Evolutionary conservation across 2,797 vertebrate species (phyloP).

Genomic region (Silurus aristotelis): DNA sequence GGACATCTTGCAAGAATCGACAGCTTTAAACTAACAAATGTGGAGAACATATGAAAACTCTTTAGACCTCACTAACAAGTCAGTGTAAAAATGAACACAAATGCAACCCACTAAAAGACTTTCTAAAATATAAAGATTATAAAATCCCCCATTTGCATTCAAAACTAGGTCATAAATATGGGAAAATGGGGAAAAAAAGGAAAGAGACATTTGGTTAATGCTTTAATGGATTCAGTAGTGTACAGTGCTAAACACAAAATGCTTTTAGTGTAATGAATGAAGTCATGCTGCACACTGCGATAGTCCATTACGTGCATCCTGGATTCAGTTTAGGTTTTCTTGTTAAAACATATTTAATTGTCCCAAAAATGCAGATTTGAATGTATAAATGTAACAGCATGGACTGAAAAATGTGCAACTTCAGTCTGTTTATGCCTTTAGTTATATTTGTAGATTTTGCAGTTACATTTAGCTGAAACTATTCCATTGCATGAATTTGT

Average conservation of each 20-base stretch:
- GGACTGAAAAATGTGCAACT: not conserved
- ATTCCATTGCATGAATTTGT: not conserved
- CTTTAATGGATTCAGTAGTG: slow-evolving; percentile 19
- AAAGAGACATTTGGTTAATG: not conserved
- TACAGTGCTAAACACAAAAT: not conserved
- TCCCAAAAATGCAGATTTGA: not conserved
- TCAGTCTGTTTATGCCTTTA: not conserved
- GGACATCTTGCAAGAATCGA: not conserved
- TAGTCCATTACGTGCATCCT: not conserved
- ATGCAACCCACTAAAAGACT: not conserved
- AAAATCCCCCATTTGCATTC: not conserved
- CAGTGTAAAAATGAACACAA: not conserved
- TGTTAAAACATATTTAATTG: not conserved
- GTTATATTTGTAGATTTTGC: not conserved
- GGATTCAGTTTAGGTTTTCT: not conserved
- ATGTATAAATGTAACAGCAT: not conserved
- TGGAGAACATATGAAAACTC: not conserved
- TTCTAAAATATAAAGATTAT: not conserved
- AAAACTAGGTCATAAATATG: not conserved
- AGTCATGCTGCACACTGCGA: not conserved
- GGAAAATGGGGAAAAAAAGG: not conserved
- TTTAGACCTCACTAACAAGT: not conserved
- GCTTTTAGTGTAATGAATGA: slow-evolving; percentile 20
- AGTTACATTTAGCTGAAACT: not conserved
- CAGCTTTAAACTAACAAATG: not conserved